Evolutionary conservation across 1,140 invertebrate species (phyloP).

Genomic region (Cotesia typhae): DNA sequence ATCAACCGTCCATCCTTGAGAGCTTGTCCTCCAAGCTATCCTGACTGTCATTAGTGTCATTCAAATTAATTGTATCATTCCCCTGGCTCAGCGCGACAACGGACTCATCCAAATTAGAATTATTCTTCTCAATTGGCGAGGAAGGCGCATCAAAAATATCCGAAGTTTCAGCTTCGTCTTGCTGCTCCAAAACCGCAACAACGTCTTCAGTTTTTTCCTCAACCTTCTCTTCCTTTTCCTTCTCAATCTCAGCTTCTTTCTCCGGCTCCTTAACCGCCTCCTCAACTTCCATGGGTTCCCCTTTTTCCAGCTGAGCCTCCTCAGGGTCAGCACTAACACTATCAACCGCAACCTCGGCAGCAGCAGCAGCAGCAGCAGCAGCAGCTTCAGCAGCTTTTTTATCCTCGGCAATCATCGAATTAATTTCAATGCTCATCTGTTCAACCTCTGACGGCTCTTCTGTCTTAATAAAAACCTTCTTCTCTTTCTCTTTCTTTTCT

Average conservation of each 20-base stretch:
- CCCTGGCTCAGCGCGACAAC: constrained; percentile 50
- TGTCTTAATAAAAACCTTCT: constrained; percentile 16
- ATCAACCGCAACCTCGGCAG: not conserved
- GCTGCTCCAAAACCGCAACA: constrained; percentile 37
- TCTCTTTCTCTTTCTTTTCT: not conserved
- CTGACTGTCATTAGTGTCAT: constrained; percentile 59
- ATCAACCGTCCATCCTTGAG: constrained; percentile 62
- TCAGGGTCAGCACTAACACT: not conserved
- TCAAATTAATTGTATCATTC: constrained; percentile 56
- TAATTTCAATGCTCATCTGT: constrained; percentile 60
- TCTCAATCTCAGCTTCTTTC: not conserved
- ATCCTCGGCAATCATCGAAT: constrained; percentile 49
- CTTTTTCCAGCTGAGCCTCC: constrained; percentile 32
- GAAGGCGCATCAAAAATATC: constrained; percentile 56
- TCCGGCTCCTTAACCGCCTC: not conserved
- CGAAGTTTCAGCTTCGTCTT: constrained; percentile 48
- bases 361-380: not conserved
- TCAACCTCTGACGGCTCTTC: constrained; percentile 56
- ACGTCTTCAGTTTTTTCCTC: constrained; percentile 13
- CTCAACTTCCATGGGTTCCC: constrained; percentile 2
- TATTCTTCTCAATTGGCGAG: constrained; percentile 39
- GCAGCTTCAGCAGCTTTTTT: not conserved
- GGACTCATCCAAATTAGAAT: constrained; percentile 44
- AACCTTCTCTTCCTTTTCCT: constrained; percentile 4
- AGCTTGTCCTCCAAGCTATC: constrained; percentile 63